Evolutionary conservation across 2,888 invertebrate species (phyloP).

Genomic region (Drosophila parthenogenetica): DNA sequence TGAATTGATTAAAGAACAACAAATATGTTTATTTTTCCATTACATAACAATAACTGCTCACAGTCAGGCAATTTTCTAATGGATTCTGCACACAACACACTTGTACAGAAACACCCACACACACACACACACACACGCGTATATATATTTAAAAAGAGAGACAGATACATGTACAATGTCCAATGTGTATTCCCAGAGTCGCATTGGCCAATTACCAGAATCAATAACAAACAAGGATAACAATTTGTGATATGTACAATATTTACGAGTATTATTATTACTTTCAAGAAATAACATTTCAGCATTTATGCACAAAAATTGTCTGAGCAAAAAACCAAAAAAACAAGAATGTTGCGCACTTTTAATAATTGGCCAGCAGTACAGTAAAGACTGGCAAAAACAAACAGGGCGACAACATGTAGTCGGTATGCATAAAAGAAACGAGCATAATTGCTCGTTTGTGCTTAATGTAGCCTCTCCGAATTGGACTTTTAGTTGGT

Average conservation of each 20-base stretch:
- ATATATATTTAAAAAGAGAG: background rate
- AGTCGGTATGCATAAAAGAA: conserved; percentile 36
- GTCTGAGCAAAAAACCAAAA: conserved; percentile 6
- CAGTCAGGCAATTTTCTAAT: conserved; percentile 36
- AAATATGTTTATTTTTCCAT: conserved; percentile 9
- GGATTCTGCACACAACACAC: conserved; percentile 9
- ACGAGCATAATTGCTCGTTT: conserved; percentile 71
- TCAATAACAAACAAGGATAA: conserved; percentile 25
- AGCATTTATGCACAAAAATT: conserved; percentile 37
- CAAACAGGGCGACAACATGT: conserved; percentile 20
- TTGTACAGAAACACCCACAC: background rate
- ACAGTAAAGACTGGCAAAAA: conserved; percentile 7
- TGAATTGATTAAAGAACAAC: background rate
- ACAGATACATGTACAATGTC: background rate
- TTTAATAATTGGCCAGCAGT: conserved; percentile 62
- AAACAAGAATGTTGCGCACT: conserved; percentile 39
- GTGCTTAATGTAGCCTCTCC: conserved; percentile 61
- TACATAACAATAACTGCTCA: conserved; percentile 18
- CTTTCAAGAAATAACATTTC: conserved; percentile 28
- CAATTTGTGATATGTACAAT: conserved; percentile 16
- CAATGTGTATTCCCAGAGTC: conserved; percentile 7
- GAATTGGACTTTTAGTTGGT: conserved; percentile 39
- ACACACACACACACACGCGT: background rate
- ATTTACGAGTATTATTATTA: conserved; percentile 33
- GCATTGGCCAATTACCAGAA: conserved; percentile 31